A percentile compares a stretch with the other conserved stretches of the same genome.
phyloP scores from a whole-genome alignment of 1,140 invertebrate genomes.

The Calliopsis andreniformis region DNA sequence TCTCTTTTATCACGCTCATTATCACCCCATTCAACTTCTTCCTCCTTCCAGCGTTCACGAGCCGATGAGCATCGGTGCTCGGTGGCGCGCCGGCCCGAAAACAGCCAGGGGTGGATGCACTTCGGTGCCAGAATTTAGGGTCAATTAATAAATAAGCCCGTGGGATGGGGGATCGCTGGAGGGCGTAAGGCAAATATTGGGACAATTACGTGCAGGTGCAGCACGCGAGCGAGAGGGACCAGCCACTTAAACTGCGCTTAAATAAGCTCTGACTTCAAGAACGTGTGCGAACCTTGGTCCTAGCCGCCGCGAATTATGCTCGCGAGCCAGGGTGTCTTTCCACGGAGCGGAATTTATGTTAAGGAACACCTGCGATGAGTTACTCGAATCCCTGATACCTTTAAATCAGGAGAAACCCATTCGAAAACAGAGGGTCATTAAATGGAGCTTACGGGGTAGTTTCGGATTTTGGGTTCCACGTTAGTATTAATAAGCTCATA shows the following conservation, averaged over 20 bases:
- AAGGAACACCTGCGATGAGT: conserved; percentile 57
- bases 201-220: conserved; percentile 70
- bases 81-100: not conserved
- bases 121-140: conserved; percentile 55
- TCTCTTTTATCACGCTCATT: conserved; percentile 41
- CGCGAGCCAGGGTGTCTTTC: not conserved
- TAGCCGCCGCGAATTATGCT: conserved; percentile 28
- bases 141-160: conserved; percentile 70
- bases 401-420: not conserved
- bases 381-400: conserved; percentile 23
- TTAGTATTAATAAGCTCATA: too few relatives aligned
- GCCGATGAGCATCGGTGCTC: conserved; percentile 4
- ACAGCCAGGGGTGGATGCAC: conserved; percentile 41
- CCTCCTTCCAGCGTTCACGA: not conserved
- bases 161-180: conserved; percentile 34
- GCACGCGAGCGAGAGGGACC: conserved; percentile 47
- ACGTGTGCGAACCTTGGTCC: conserved; percentile 11
- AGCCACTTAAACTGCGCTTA: conserved; percentile 69
- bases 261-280: conserved; percentile 52
- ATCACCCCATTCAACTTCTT: conserved; percentile 37
- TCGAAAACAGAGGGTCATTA: not conserved
- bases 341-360: conserved; percentile 51
- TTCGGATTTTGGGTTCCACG: too few relatives aligned
- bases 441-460: not conserved
- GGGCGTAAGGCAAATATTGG: conserved; percentile 60